A percentile compares a stretch with the other conserved stretches of the same genome.
Evolutionary conservation across 1,140 invertebrate genomes (phyloP).

Genomic region (Samia ricini): DNA sequence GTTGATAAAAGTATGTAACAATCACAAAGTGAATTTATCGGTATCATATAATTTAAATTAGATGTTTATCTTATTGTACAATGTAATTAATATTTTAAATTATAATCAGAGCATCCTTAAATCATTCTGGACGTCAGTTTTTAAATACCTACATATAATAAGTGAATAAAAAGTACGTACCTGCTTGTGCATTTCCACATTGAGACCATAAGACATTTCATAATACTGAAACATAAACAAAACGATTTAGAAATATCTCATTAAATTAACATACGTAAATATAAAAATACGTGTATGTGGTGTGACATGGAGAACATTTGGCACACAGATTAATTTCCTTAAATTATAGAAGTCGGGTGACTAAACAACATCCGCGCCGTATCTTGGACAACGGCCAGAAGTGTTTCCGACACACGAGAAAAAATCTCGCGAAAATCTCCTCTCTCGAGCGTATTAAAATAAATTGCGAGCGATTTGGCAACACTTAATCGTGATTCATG

Average conservation of each 20-base stretch:
- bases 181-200: slow-evolving; percentile 99
- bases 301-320: slow-evolving; percentile 61
- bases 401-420: slow-evolving; percentile 67
- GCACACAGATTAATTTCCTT: slow-evolving; percentile 64
- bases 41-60: no score
- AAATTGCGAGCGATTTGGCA: slow-evolving; percentile 76
- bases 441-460: slow-evolving; percentile 75
- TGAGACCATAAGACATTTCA: slow-evolving; percentile 99
- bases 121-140: neutral
- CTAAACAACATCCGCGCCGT: slow-evolving; percentile 71
- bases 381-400: slow-evolving; percentile 67
- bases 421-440: slow-evolving; percentile 73
- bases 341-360: slow-evolving; percentile 71
- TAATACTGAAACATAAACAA: slow-evolving; percentile 94
- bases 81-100: no score
- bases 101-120: no score
- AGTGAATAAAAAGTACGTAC: slow-evolving; percentile 79
- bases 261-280: slow-evolving; percentile 48
- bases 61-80: no score
- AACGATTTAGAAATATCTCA: slow-evolving; percentile 51
- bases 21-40: no score
- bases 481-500: slow-evolving; percentile 77
- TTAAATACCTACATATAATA: neutral
- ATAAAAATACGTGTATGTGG: slow-evolving; percentile 26
- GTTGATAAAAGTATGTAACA: no score